Base-by-base conservation (phyloP, 1,140 invertebrate species). In the Leucophenga varia region DNA sequence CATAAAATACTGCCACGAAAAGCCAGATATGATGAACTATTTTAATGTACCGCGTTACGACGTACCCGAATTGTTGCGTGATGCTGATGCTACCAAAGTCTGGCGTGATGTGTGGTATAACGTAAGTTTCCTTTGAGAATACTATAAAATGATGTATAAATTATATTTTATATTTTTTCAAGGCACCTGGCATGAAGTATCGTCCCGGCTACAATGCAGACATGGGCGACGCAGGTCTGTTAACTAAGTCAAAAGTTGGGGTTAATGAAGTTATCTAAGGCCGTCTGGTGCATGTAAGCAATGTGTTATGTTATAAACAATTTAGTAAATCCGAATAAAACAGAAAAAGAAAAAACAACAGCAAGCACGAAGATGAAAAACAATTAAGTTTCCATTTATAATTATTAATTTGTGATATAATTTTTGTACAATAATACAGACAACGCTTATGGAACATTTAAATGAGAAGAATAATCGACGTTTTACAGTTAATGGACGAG, bases 31-130 rank as follows among this genome's bases (percentile, higher is more conserved):
- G 10, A 74, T 85, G 78, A 76, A 74, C 48, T 77, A 80, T 52
- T 80, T 84, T 45, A 79, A 80, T 54, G 72, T 86, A 3, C 81
- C 81, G 2, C 59, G 79, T 4, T 78, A 74, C 39, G 81, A 87
- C 59, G 80, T 82, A 6, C 82, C 84, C 0, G 86, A 89, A 73
- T 54, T 89, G 41, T 32, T 81, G 13, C 77, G 79, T 16, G 57
- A 74, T 31, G 78, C 78, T 21, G 79, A 84, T 12, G 84, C 86
- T 43, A 49, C 55, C 7, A 73, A 77, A 35, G 48, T 46, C 12
- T 77, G 63, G 45, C 43, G 72, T 25, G 55, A 77, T 49, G 68
- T 79, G 38, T 74, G 76, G 64, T 59, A 58, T 8, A 63, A 75
- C 55, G 80, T 83, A 61, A 76, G 77, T 73, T 18, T 0, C 18